A percentile compares a stretch with the other conserved stretches of the same genome.
These are phyloP conservation scores for Julus scandinavius DNA, from an alignment of 2,888 invertebrate species.

Conservation along the genomic window DNA sequence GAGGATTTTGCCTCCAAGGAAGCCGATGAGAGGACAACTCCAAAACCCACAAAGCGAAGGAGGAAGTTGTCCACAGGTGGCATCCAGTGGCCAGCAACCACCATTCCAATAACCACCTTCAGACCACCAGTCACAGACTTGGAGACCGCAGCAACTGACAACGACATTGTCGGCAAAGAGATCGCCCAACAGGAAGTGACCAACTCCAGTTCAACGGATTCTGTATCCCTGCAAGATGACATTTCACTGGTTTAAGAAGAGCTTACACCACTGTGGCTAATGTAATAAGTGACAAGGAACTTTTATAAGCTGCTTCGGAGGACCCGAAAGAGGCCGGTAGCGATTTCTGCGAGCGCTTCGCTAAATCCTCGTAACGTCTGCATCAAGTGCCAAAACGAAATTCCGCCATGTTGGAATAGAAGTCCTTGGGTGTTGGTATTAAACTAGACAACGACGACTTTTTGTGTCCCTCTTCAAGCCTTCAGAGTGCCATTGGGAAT, in stretches of 20 bases:
- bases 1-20: background rate
- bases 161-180: background rate
- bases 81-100: background rate
- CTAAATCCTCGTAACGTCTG: background rate
- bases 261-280: too few species aligned
- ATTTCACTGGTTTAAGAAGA: background rate
- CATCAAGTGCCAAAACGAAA: background rate
- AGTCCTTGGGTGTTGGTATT: too few species aligned
- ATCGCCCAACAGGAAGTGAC: background rate
- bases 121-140: background rate
- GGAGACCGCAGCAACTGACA: too few species aligned
- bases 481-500: too few species aligned
- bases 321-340: too few species aligned
- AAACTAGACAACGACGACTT: too few species aligned
- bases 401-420: background rate
- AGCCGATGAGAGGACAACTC: background rate
- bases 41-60: background rate
- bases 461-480: too few species aligned
- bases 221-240: background rate
- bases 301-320: too few species aligned
- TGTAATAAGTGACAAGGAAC: too few species aligned
- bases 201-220: background rate
- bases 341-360: too few species aligned
- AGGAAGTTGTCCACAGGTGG: background rate
- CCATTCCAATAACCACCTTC: background rate